These are phyloP conservation scores for Notiomystis cincta DNA, from an alignment of 2,113 vertebrate species.

Conservation along the genomic window DNA sequence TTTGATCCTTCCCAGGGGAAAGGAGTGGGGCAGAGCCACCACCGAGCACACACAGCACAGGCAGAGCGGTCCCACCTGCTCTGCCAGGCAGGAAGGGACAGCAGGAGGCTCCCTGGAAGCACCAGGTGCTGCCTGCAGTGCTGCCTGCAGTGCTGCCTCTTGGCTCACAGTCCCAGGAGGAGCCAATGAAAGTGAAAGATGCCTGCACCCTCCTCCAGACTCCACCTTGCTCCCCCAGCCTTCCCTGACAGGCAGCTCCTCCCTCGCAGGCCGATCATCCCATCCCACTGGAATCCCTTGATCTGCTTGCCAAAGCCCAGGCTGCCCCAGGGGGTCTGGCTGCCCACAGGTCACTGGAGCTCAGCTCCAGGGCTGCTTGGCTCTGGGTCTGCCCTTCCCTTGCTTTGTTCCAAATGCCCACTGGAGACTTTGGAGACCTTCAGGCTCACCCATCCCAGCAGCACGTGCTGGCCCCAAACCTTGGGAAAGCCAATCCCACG, in stretches of 20 bases:
- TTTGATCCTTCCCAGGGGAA: neutral
- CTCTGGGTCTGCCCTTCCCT: neutral
- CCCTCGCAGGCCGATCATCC: neutral
- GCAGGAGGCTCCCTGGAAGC: neutral
- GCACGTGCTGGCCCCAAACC: neutral
- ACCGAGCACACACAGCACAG: neutral
- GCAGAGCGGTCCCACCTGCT: neutral
- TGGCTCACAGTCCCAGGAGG: neutral
- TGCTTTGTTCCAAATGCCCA: neutral
- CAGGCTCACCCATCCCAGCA: neutral
- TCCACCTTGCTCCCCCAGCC: neutral
- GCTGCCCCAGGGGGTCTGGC: neutral
- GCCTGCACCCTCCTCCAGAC: neutral
- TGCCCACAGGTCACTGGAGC: neutral
- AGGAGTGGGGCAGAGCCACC: neutral
- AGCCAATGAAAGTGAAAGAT: constrained; percentile 35
- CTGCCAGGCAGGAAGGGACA: neutral
- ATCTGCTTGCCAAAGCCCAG: neutral
- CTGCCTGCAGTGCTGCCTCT: neutral
- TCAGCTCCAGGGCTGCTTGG: neutral
- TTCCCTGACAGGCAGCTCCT: neutral
- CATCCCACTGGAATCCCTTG: neutral
- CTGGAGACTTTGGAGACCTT: neutral
- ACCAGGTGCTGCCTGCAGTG: neutral
- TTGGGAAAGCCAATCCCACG: neutral